Evolutionary conservation across 2,888 invertebrate genomes (phyloP).

Genomic region (Buathra laborator): DNA sequence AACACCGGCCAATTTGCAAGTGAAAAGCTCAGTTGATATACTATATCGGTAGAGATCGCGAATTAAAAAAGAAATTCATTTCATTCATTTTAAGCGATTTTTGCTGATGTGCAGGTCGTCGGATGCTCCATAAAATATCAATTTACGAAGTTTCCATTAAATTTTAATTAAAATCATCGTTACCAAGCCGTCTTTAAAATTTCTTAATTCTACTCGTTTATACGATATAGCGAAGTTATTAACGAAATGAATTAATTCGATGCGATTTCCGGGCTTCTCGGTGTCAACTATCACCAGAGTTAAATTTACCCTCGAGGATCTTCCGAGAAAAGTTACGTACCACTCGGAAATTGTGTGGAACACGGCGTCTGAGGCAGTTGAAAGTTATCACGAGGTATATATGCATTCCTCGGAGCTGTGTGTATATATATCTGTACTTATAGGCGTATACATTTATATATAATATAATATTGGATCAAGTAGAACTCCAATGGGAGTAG

Average conservation of each 20-base stretch:
- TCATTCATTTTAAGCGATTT: too few relatives aligned
- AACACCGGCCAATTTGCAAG: too few relatives aligned
- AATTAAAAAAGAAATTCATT: too few relatives aligned
- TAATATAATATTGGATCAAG: neutral
- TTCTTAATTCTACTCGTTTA: neutral
- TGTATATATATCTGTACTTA: neutral
- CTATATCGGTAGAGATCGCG: too few relatives aligned
- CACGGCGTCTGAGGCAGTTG: neutral
- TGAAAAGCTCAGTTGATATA: too few relatives aligned
- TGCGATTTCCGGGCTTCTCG: neutral
- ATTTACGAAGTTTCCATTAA: too few relatives aligned
- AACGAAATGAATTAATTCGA: neutral
- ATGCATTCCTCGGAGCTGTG: neutral
- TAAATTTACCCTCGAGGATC: neutral
- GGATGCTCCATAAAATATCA: too few relatives aligned
- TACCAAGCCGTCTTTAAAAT: neutral
- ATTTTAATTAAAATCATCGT: too few relatives aligned
- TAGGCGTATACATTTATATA: neutral
- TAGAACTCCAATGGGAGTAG: neutral
- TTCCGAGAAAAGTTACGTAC: slow-evolving; percentile 15
- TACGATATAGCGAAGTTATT: neutral
- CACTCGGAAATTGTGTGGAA: neutral
- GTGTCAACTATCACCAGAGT: neutral
- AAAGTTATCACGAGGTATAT: neutral
- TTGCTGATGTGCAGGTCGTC: too few relatives aligned